A percentile compares a stretch with the other conserved stretches of the same genome.
These are phyloP conservation scores for Ophraella communa DNA, from an alignment of 2,888 invertebrate genomes.

Conservation along the genomic window DNA sequence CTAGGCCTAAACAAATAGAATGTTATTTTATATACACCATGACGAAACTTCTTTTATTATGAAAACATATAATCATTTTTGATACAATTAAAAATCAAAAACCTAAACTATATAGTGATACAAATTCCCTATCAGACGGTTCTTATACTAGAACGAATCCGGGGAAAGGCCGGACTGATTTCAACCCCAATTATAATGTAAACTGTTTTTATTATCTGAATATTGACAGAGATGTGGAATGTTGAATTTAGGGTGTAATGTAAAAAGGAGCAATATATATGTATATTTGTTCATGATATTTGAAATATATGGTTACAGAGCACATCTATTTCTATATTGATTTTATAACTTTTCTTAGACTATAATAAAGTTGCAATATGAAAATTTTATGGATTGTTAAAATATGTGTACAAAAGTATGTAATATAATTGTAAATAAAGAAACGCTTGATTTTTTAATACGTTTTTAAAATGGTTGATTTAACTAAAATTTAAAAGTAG, in stretches of 20 bases:
- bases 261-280: slow-evolving; percentile 29
- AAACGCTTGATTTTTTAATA: slow-evolving; percentile 29
- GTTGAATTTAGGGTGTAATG: slow-evolving; percentile 1
- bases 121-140: no score
- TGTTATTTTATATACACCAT: no score
- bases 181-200: no score
- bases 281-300: slow-evolving; percentile 13
- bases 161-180: no score
- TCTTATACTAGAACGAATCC: no score
- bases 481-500: slow-evolving; percentile 16
- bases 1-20: no score
- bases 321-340: slow-evolving; percentile 13
- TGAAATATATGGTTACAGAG: slow-evolving; percentile 4
- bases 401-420: slow-evolving; percentile 28
- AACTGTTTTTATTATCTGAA: background rate
- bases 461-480: slow-evolving; percentile 32
- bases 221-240: background rate
- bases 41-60: no score
- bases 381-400: slow-evolving; percentile 32
- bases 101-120: no score
- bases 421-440: slow-evolving; percentile 33
- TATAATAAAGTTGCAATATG: slow-evolving; percentile 26
- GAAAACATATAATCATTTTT: no score
- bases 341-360: slow-evolving; percentile 9
- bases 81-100: no score